phyloP scores from a whole-genome alignment of 2,113 vertebrate genomes.

The Myxocyprinus asiaticus region DNA sequence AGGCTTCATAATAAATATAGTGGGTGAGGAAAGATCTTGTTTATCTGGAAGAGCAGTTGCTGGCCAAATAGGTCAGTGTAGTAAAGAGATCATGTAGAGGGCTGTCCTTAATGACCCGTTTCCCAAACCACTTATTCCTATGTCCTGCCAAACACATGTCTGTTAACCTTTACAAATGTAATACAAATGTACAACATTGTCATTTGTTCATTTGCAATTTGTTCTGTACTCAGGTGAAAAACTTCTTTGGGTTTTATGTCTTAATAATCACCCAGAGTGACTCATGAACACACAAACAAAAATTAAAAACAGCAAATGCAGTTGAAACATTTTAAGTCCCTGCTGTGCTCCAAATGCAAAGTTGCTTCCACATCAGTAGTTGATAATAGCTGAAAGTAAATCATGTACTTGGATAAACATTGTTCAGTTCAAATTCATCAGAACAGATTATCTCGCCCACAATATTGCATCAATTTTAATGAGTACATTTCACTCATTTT shows the following conservation, averaged over 20 bases:
- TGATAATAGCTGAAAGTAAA: neutral
- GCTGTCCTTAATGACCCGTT: neutral
- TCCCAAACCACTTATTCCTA: neutral
- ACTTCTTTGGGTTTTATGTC: neutral
- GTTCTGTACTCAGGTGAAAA: too few species aligned
- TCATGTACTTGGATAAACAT: neutral
- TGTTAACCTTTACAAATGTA: neutral
- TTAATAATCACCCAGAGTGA: neutral
- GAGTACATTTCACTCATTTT: neutral
- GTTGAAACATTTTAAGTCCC: neutral
- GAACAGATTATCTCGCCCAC: neutral
- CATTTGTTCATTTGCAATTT: neutral
- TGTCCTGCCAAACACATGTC: neutral
- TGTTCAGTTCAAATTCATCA: neutral
- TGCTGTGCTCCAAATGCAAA: neutral
- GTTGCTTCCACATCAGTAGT: neutral
- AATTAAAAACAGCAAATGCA: conserved; percentile 1
- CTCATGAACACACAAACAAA: neutral
- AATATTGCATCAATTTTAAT: conserved; percentile 10
- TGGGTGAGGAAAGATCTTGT: neutral
- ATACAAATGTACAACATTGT: too few species aligned
- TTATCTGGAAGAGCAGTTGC: neutral
- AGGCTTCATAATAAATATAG: neutral
- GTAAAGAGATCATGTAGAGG: neutral
- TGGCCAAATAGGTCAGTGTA: conserved; percentile 3